Percentiles rank a stretch among this genome's conserved stretches.
Conservation (phyloP, 2,888 invertebrate species). For the Diarsia brunnea region DNA sequence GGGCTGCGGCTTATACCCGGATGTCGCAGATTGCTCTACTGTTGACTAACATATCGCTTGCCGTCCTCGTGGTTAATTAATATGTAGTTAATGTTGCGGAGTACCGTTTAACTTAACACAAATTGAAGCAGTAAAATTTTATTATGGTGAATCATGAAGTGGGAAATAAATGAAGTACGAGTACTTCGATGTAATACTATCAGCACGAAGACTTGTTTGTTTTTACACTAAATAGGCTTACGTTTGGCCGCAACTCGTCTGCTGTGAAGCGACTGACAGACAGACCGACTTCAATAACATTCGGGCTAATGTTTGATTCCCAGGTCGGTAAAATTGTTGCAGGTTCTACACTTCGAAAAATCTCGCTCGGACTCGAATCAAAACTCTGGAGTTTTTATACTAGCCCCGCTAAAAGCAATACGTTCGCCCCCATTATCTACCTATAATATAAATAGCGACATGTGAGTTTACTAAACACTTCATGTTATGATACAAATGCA, state of each 20-base stretch:
- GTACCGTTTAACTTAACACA: conserved; percentile 25
- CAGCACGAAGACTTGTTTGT: not conserved
- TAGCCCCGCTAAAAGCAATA: not conserved
- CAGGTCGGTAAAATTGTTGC: not conserved
- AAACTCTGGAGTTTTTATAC: not conserved
- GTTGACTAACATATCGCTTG: conserved; percentile 32
- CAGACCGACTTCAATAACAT: not conserved
- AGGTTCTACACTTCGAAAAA: not conserved
- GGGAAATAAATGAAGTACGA: conserved; percentile 7
- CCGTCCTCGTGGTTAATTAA: conserved; percentile 45
- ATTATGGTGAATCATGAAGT: conserved; percentile 10
- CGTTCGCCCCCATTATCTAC: not conserved
- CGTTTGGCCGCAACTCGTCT: not conserved
- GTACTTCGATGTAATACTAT: not conserved
- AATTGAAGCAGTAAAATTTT: conserved; percentile 21
- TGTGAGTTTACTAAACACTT: not conserved
- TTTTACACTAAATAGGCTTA: not conserved
- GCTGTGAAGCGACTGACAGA: not conserved
- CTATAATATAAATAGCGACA: not conserved
- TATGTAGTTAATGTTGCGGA: conserved; percentile 23
- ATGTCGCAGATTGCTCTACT: conserved; percentile 54
- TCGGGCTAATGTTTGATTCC: not conserved
- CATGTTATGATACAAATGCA: not conserved
- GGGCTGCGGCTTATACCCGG: conserved; percentile 32
- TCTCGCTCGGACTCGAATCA: not conserved